Percentiles rank a stretch among this genome's conserved stretches.
Conservation (phyloP, 2,888 invertebrate genomes). For the Lymantria dispar region DNA sequence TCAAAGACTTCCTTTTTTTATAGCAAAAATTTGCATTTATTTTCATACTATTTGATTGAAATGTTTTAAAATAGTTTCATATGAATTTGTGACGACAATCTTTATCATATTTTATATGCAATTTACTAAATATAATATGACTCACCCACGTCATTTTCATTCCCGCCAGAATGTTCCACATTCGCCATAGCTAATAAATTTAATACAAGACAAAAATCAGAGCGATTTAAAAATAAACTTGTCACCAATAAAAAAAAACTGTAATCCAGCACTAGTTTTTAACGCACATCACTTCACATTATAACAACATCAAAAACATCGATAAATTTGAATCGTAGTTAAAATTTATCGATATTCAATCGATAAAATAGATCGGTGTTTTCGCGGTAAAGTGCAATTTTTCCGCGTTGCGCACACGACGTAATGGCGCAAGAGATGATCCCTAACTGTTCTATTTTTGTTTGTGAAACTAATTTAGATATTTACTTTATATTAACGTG, state of each 20-base stretch:
- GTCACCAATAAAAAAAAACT: conserved; percentile 36
- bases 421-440: conserved; percentile 55
- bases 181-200: conserved; percentile 42
- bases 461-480: conserved; percentile 52
- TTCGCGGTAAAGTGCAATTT: conserved; percentile 46
- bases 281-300: conserved; percentile 41
- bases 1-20: too few relatives aligned
- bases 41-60: too few relatives aligned
- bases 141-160: conserved; percentile 24
- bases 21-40: too few relatives aligned
- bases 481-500: conserved; percentile 11
- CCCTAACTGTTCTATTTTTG: conserved; percentile 73
- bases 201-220: conserved; percentile 18
- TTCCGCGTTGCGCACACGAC: conserved; percentile 52
- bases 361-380: conserved; percentile 7
- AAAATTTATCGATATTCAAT: conserved; percentile 6
- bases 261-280: conserved; percentile 37
- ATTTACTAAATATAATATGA: background rate
- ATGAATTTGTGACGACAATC: too few relatives aligned
- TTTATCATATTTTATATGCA: too few relatives aligned
- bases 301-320: conserved; percentile 12
- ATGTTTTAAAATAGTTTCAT: too few relatives aligned
- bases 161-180: conserved; percentile 33
- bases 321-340: conserved; percentile 12
- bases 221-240: conserved; percentile 28